Evolutionary conservation across 2,888 invertebrate genomes (phyloP), one percentile per base, ranked within the genome.

Genomic region (Branchellion lobata): DNA sequence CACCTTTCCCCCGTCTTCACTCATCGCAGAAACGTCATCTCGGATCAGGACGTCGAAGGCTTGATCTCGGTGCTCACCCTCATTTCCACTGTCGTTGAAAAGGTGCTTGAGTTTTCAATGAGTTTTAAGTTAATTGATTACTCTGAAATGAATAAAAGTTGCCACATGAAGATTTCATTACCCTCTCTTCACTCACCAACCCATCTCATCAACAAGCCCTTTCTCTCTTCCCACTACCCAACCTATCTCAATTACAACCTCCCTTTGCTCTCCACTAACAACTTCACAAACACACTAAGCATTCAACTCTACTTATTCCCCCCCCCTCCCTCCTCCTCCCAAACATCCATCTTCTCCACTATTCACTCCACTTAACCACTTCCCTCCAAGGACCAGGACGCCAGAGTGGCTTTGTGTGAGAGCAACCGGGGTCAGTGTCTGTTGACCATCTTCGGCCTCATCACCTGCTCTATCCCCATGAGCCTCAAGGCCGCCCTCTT

Each of bases 341-440:
- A n/a, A n/a, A n/a, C n/a, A n/a, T n/a, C n/a, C n/a, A n/a, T n/a
- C n/a, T n/a, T n/a, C n/a, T n/a, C n/a, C n/a, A n/a, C n/a, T n/a
- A n/a, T n/a, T n/a, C n/a, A n/a, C n/a, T n/a, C n/a, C n/a, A n/a
- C n/a, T n/a, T n/a, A n/a, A n/a, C n/a, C n/a, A n/a, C n/a, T n/a
- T n/a, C n/a, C n/a, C 21, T 85, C 91, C 0, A 89, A 93, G 85
- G 94, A 94, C 88, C 92, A 92, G 84, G 91, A 92, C 84, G 93
- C 94, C 0, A 90, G 94, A 79, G 89, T 93, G 51, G 92, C 92
- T 29, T 90, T 96, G 73, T 93, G 93, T 85, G 95, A 96, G 86
- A 94, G 94, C 86, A 91, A 93, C 47, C 92, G 92, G 84, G 96
- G 95, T 94, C 91, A 93, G 80, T 92, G 94, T 0, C 89, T 95